Conservation (phyloP, 2,888 invertebrate genomes). For the Phrixothrix hirtus region DNA sequence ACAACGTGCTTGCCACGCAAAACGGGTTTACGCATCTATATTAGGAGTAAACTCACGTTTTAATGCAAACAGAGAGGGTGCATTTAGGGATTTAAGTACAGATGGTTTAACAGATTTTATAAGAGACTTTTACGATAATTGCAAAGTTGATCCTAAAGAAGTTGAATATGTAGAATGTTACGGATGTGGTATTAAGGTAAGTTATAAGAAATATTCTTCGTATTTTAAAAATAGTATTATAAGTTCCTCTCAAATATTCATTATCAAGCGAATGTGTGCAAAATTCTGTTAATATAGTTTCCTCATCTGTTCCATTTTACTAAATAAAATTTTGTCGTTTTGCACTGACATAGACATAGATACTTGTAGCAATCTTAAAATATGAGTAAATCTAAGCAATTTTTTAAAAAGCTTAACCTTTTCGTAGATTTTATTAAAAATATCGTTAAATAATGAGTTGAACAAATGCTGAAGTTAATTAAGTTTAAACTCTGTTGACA, state of each 20-base stretch:
- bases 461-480: no score
- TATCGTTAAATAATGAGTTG: no score
- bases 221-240: neutral
- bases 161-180: conserved; percentile 53
- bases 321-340: no score
- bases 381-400: no score
- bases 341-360: no score
- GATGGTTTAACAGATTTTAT: conserved; percentile 57
- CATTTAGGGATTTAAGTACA: conserved; percentile 1
- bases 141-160: conserved; percentile 51
- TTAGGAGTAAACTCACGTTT: conserved; percentile 62
- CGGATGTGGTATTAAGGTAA: conserved; percentile 56
- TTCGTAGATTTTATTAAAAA: no score
- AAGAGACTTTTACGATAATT: conserved; percentile 61
- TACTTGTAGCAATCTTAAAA: no score
- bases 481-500: no score
- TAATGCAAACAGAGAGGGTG: conserved; percentile 50
- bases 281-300: no score
- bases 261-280: neutral
- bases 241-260: neutral
- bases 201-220: no score
- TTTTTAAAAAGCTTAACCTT: no score
- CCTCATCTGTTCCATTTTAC: no score
- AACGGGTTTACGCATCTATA: conserved; percentile 60
- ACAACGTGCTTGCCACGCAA: conserved; percentile 66